Conservation (phyloP, 2,888 invertebrate species). For the Galeopsomyia nigrocyanea region DNA sequence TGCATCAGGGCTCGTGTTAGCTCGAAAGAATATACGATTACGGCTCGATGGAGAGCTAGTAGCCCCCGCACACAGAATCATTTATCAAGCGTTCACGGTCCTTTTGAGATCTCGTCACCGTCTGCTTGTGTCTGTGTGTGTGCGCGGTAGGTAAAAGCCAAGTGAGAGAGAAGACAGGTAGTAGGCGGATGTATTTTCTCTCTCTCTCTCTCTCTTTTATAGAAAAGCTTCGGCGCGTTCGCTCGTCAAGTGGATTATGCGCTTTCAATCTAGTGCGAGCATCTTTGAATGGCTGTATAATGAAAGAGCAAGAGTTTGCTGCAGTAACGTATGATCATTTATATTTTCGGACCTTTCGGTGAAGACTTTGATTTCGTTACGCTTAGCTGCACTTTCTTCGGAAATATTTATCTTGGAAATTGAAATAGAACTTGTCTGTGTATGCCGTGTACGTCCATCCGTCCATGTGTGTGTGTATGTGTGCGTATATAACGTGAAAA, state of each 20-base stretch:
- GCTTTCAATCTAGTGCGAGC: background rate
- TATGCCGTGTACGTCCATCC: too few relatives aligned
- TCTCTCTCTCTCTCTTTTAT: background rate
- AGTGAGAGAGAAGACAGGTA: conserved; percentile 47
- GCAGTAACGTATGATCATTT: too few relatives aligned
- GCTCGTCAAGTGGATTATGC: background rate
- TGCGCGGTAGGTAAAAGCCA: conserved; percentile 60
- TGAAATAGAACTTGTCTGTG: conserved; percentile 19
- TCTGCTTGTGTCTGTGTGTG: conserved; percentile 56
- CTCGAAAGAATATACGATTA: background rate
- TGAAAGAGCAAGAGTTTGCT: conserved; percentile 50
- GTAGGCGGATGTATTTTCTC: conserved; percentile 44
- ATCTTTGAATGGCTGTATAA: conserved; percentile 52
- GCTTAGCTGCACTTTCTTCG: background rate
- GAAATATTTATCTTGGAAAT: conserved; percentile 34
- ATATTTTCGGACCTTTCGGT: background rate
- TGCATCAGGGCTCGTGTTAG: background rate
- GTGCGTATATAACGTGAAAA: conserved; percentile 35
- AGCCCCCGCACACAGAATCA: conserved; percentile 52
- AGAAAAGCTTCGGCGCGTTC: conserved; percentile 1
- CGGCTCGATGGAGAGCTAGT: background rate
- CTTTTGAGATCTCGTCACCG: conserved; percentile 60
- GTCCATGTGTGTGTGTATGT: too few relatives aligned
- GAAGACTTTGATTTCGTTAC: conserved; percentile 49
- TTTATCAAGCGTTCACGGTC: conserved; percentile 64